phyloP scores from a whole-genome alignment of 2,113 vertebrate genomes.

The Egretta garzetta region DNA sequence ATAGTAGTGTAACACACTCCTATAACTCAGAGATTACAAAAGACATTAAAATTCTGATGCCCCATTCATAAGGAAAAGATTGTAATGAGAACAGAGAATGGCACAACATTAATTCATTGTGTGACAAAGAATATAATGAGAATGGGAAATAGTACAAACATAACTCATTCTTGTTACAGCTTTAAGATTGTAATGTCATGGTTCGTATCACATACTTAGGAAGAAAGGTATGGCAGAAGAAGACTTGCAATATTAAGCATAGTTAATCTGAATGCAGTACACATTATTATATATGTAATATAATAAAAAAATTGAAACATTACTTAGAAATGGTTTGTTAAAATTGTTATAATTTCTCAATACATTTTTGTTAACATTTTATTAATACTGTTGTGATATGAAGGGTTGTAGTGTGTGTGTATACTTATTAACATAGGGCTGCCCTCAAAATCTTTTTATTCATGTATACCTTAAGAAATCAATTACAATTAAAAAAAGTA shows the following conservation, averaged over 20 bases:
- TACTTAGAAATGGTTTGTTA: conserved; percentile 33
- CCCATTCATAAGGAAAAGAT: conserved; percentile 85
- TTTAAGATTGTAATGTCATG: conserved; percentile 87
- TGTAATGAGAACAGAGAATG: conserved; percentile 84
- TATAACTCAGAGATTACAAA: conserved; percentile 82
- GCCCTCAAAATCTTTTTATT: not conserved
- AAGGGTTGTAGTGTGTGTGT: not conserved
- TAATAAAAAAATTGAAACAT: conserved; percentile 23
- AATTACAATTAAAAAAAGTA: conserved; percentile 40
- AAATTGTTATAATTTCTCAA: conserved; percentile 40
- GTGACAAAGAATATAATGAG: conserved; percentile 87
- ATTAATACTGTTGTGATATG: not conserved
- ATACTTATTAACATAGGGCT: not conserved
- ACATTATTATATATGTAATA: conserved; percentile 60
- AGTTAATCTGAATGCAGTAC: conserved; percentile 68
- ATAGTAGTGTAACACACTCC: conserved; percentile 74
- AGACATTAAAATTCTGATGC: conserved; percentile 84
- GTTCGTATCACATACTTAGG: conserved; percentile 83
- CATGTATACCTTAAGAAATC: not conserved
- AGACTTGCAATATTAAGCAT: conserved; percentile 59
- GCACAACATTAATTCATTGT: conserved; percentile 86
- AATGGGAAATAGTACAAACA: conserved; percentile 86
- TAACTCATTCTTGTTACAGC: conserved; percentile 85
- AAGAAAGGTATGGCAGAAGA: conserved; percentile 74
- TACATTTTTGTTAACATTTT: conserved; percentile 12